Base-by-base conservation (phyloP, 2,113 vertebrate genomes). In the Motacilla tschutschensis region DNA sequence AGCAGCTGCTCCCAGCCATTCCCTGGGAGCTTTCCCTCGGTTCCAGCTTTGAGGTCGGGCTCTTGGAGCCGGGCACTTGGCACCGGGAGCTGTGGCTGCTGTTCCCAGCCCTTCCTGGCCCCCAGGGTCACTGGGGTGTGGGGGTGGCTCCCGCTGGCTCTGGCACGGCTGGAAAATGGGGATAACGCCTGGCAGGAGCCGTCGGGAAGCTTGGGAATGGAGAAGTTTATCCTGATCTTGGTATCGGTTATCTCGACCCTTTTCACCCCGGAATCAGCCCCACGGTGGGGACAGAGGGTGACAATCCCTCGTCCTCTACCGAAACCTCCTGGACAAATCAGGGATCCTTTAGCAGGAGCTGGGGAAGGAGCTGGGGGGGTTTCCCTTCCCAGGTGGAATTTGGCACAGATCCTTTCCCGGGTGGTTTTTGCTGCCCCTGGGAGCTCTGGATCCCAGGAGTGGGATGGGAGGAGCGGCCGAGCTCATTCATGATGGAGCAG, bases 1-100 rank as follows among this genome's bases (percentile, higher is more conserved):
- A 55, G 86, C 94, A 94, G 93, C 94, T 95, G 94, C 18, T 87
- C 89, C 86, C 90, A 54, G 69, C 14, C 81, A 44, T 90, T 50
- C 72, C 90, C 92, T 92, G 90, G 93, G 93, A 95, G 75, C 85
- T 93, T 82, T 63, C 70, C 70, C 88, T 89, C 6, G 18, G 12
- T 76, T 82, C 87, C 36, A 26, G 87, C 92, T 93, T 89, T 93
- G 92, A 90, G 77, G 80, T 88, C 0, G 40, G 41, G 90, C 40
- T 46, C 71, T 59, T 53, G 90, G 86, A 92, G 83, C 81, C 78
- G 40, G 0, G 21, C 35, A 16, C 80, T 92, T 93, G 94, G 93
- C 94, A 91, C 50, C 0, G 18, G 64, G 79, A 63, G 57, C 71
- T 41, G 65, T 6, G 89, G 79, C 51, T 65, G 50, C 83, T 55